These are phyloP conservation scores for Carlito syrichta DNA, from an alignment of 2,113 vertebrate species.

Conservation along the genomic window DNA sequence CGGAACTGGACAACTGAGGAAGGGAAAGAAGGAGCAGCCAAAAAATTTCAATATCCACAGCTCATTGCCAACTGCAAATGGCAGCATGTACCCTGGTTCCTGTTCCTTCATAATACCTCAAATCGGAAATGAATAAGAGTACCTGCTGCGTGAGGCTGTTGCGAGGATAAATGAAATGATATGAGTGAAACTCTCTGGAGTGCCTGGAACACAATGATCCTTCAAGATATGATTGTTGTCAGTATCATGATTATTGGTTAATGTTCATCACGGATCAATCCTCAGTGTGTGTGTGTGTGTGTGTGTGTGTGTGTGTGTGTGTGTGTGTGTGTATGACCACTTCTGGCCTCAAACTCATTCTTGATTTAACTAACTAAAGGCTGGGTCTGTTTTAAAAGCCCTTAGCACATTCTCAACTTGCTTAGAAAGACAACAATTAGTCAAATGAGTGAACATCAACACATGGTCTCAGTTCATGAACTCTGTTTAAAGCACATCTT, in stretches of 20 bases:
- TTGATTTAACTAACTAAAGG: constrained; percentile 6
- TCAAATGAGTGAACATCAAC: background rate
- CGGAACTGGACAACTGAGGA: background rate
- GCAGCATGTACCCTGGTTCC: background rate
- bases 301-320: background rate
- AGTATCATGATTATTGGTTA: background rate
- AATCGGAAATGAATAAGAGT: background rate
- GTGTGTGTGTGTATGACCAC: background rate
- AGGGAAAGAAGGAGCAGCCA: background rate
- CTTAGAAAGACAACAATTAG: constrained; percentile 4
- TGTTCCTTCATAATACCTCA: background rate
- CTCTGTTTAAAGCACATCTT: background rate
- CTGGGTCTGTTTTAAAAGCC: background rate
- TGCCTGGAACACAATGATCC: background rate
- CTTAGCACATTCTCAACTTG: background rate
- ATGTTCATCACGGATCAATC: background rate
- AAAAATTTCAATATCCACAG: background rate
- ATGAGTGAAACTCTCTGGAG: background rate
- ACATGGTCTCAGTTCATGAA: background rate
- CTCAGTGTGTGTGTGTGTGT: background rate
- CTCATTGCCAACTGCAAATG: background rate
- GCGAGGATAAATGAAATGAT: background rate
- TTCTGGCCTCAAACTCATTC: background rate
- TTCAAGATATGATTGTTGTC: background rate
- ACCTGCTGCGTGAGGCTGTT: background rate